Base-by-base conservation (phyloP, 2,797 vertebrate genomes). In the Pyrocephalus nanus region DNA sequence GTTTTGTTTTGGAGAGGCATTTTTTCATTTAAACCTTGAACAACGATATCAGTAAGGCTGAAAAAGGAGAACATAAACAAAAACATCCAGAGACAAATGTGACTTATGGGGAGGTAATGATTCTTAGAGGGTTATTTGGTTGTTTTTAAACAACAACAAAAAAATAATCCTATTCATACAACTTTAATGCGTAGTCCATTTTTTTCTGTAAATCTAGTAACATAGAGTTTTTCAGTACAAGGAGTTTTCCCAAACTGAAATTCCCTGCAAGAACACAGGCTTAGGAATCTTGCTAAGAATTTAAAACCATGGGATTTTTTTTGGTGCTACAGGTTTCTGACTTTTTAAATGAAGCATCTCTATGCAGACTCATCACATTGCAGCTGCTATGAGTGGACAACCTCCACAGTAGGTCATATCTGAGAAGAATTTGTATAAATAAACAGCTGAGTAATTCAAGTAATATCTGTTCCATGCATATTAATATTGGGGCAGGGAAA, bases 281-380 rank as follows among this genome's bases (percentile, higher is more conserved):
- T 58, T 71, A 45, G 36, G 42, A 86, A 38, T 72, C 15, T 71
- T 74, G 38, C 14, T 51, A 48, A 78, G 14, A 22, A 58, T 86
- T 83, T 75, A 95, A 25, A 53, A 47, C 8, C 6, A 27, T 9
- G 2, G 12, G 4, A 14, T 1, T 0, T 22, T 0, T 22, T 67
- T 51, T 57, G 7, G 11, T 47, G 43, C 42, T 71, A 34, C 26
- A 38, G 3, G 66, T 82, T 79, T 50, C 36, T 73, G 29, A 32
- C 21, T 75, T 64, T 74, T 65, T 30, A 47, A 38, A 54, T 20
- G 2, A 79, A n/a, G 22, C n/a, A 29, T n/a, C 18, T 67, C 42
- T 79, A 13, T 48, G 34, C 25, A 80, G 26, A 26, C 6, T 88
- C 30, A 73, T 70, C 82, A 45, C 9, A 20, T 10, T 54, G 57